Percentiles rank a stretch among this genome's conserved stretches.
Conservation (phyloP, 2,888 invertebrate genomes). For the Epirrhoe alternata region DNA sequence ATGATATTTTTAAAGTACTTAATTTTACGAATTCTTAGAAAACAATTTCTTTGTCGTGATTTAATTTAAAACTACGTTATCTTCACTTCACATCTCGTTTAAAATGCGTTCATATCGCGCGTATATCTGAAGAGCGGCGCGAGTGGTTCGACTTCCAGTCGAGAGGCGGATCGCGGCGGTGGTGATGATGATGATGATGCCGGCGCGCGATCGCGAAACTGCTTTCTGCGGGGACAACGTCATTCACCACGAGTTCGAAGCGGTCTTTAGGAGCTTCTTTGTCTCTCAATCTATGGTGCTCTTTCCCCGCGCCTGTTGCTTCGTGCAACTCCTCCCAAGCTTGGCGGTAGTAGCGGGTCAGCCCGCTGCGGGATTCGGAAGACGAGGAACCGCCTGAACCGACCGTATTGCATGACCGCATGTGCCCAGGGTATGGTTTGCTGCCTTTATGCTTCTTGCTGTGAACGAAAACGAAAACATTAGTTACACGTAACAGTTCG, state of each 20-base stretch:
- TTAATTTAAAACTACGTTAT: too few relatives aligned
- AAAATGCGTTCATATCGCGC: constrained; percentile 10
- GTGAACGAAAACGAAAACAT: constrained; percentile 23
- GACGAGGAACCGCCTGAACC: constrained; percentile 95
- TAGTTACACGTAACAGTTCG: not conserved
- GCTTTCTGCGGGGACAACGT: constrained; percentile 81
- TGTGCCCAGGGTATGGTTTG: constrained; percentile 95
- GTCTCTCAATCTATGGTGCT: constrained; percentile 47
- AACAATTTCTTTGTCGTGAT: too few relatives aligned
- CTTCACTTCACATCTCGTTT: not conserved
- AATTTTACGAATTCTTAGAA: not conserved
- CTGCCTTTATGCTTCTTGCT: constrained; percentile 86
- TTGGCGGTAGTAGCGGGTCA: constrained; percentile 95
- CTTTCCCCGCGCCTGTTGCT: constrained; percentile 87
- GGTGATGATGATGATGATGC: constrained; percentile 90
- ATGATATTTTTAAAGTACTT: not conserved
- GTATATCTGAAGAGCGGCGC: constrained; percentile 59
- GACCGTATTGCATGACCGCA: constrained; percentile 95
- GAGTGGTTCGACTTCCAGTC: constrained; percentile 85
- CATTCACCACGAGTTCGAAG: constrained; percentile 91
- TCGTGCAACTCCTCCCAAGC: constrained; percentile 97
- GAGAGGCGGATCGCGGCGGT: constrained; percentile 88
- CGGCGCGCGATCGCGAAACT: constrained; percentile 85
- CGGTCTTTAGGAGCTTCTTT: constrained; percentile 50
- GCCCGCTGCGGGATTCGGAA: constrained; percentile 92